These are phyloP conservation scores for Cyclura pinguis DNA, from an alignment of 2,797 vertebrate genomes.

Conservation along the genomic window DNA sequence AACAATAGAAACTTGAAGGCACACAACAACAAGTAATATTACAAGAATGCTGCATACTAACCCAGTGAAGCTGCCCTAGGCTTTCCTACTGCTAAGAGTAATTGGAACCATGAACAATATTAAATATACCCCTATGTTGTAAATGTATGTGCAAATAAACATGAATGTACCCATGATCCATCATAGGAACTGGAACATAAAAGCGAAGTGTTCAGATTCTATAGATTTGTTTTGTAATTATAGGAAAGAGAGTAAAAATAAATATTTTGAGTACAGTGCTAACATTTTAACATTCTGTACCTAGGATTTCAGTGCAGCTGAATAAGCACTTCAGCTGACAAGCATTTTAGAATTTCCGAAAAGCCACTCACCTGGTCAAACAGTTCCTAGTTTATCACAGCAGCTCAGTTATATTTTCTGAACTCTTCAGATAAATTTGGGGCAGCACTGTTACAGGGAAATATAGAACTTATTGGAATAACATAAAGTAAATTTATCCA, in stretches of 20 bases:
- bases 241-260: background rate
- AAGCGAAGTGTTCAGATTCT: background rate
- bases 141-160: background rate
- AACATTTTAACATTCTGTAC: background rate
- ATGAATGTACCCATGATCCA: background rate
- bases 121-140: background rate
- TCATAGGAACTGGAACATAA: background rate
- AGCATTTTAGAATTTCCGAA: background rate
- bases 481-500: background rate
- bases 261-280: background rate
- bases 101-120: background rate
- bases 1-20: too few species aligned
- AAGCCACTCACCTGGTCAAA: background rate
- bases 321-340: conserved; percentile 6
- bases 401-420: background rate
- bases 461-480: background rate
- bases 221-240: background rate
- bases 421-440: background rate
- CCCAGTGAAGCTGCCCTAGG: background rate
- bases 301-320: conserved; percentile 3
- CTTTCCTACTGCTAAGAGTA: background rate
- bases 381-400: background rate
- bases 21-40: background rate
- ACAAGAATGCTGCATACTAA: background rate
- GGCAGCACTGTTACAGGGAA: background rate